Evolutionary conservation across 1,140 invertebrate genomes (phyloP), one percentile per base, ranked within the genome.

Genomic region (Dendrolimus kikuchii): DNA sequence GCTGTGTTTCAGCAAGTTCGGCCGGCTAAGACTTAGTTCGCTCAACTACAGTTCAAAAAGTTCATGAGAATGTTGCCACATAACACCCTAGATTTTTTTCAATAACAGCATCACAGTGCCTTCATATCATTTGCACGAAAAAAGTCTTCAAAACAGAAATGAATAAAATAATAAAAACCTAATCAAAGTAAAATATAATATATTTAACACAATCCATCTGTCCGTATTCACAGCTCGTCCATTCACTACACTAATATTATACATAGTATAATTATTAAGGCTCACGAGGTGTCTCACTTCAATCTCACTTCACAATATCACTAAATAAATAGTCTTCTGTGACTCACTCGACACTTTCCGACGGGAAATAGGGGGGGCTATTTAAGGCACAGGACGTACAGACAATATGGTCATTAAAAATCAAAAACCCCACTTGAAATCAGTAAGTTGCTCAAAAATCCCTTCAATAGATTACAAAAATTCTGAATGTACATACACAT

Each of bases 231-330:
- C 79, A 78, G 74, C 75, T 58, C 73, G 48, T 56, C 65, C 62
- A 54, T 66, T 63, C 60, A 66, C 78, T 40, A 77, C 53, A 54
- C 76, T 85, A 84, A 53, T 85, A 85, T 85, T 23, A 60, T 85
- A 85, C 81, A 87, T 74, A 66, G 71, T 78, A 66, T 64, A 68
- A 64, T 70, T 74, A 78, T 84, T 78, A 87, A 87, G 84, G 86
- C 83, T 85, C 48, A 49, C 8, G 23, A 23, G 23, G 23, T 23
- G 39, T 49, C 48, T 49, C 48, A 49, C 48, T 49, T 40, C 38
- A 48, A 40, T 49, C 38, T 39, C 39, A 9, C 5, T 45, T 10
- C 23, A 45, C 43, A 45, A 45, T 45, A 23, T 23, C 23, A 23
- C 23, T 23, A 23, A 23, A 23, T 23, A 23, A 23, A 23, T 23